Percentiles rank a stretch among this genome's conserved stretches.
Conservation (phyloP, 2,797 vertebrate species). For the Semaprochilodus insignis region DNA sequence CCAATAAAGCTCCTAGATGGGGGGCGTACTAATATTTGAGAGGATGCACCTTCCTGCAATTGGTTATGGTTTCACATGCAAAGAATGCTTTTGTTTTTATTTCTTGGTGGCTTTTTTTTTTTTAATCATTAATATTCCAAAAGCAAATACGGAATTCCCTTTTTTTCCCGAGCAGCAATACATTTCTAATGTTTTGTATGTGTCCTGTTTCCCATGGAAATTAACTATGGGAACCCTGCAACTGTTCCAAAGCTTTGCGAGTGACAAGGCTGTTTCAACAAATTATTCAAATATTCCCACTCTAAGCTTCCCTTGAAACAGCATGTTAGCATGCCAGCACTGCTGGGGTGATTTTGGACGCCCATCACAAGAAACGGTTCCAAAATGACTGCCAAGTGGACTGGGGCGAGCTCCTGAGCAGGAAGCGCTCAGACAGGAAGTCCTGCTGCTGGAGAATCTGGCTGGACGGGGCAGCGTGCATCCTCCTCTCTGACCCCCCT, state of each 20-base stretch:
- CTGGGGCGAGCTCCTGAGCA: slow-evolving; percentile 43
- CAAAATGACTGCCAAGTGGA: slow-evolving; percentile 50
- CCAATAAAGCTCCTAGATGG: too few species aligned
- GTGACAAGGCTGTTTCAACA: slow-evolving; percentile 28
- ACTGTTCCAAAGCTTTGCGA: neutral
- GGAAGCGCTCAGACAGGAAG: slow-evolving; percentile 55
- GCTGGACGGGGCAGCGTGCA: slow-evolving; percentile 40
- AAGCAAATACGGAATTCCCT: too few species aligned
- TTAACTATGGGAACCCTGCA: neutral
- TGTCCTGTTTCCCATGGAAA: slow-evolving; percentile 3
- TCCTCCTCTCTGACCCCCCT: slow-evolving; percentile 46
- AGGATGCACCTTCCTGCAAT: too few species aligned
- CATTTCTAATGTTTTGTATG: neutral
- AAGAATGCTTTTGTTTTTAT: too few species aligned
- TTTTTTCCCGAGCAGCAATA: neutral
- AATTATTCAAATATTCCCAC: slow-evolving; percentile 38
- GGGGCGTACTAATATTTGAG: too few species aligned
- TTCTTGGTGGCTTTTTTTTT: too few species aligned
- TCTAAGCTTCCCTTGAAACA: slow-evolving; percentile 17
- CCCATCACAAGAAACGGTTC: slow-evolving; percentile 37
- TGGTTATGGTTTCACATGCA: too few species aligned
- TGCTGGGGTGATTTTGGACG: slow-evolving; percentile 48
- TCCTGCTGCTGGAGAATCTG: slow-evolving; percentile 51
- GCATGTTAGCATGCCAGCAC: slow-evolving; percentile 41
- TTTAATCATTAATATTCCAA: too few species aligned